A percentile compares a stretch with the other conserved stretches of the same genome.
These are phyloP conservation scores for Naso thynnoides DNA, from an alignment of 2,797 vertebrate species.

Conservation along the genomic window DNA sequence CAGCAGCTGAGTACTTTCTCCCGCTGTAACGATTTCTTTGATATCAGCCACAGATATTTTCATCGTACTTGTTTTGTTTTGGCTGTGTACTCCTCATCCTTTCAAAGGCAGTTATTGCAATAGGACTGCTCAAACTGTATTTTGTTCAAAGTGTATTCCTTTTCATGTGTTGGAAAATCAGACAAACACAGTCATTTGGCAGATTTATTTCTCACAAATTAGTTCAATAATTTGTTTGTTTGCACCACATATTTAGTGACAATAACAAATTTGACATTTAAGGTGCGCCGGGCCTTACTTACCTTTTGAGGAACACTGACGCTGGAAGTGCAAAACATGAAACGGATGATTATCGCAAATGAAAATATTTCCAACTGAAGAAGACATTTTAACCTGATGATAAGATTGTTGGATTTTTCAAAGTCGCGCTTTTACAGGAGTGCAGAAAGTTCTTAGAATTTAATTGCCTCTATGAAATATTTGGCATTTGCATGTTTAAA, in stretches of 20 bases:
- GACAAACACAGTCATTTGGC: neutral
- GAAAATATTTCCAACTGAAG: neutral
- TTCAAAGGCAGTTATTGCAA: slow-evolving; percentile 2
- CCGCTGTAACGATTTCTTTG: neutral
- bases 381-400: neutral
- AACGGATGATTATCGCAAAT: neutral
- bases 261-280: neutral
- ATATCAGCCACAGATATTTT: neutral
- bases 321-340: neutral
- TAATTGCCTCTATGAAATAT: neutral
- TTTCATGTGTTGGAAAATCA: neutral
- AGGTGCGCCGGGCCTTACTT: neutral
- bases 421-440: neutral
- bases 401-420: neutral
- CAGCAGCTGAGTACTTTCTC: neutral
- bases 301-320: neutral
- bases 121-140: neutral
- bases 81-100: neutral
- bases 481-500: neutral
- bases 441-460: neutral
- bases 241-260: neutral
- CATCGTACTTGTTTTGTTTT: neutral
- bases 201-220: neutral
- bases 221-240: neutral
- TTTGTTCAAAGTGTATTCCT: neutral